Evolutionary conservation across 2,888 invertebrate species (phyloP).

Genomic region (Sicus ferrugineus): DNA sequence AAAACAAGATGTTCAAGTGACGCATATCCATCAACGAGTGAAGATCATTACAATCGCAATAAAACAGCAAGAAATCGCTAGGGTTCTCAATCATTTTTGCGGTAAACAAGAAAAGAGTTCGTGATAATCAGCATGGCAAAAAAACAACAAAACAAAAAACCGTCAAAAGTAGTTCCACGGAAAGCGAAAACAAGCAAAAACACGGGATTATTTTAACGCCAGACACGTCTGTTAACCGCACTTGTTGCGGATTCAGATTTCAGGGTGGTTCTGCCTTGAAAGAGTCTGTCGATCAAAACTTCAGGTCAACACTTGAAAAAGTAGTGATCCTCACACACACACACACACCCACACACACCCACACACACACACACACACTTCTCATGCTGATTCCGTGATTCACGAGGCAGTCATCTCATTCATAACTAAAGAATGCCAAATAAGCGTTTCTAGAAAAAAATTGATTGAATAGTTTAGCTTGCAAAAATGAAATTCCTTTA

Average conservation of each 20-base stretch:
- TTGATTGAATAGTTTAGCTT: too few relatives aligned
- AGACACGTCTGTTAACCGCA: not conserved
- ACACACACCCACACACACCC: too few relatives aligned
- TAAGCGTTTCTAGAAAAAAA: too few relatives aligned
- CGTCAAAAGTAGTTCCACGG: not conserved
- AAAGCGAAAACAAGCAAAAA: not conserved
- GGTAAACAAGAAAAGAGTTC: not conserved
- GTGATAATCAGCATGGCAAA: not conserved
- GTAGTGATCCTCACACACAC: not conserved
- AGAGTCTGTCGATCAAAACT: not conserved
- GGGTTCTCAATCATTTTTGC: not conserved
- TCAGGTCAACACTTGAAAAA: not conserved
- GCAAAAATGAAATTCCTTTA: too few relatives aligned
- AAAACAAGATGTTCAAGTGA: conserved; percentile 18
- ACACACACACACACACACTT: too few relatives aligned
- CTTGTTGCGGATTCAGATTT: not conserved
- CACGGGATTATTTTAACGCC: not conserved
- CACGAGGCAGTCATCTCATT: not conserved
- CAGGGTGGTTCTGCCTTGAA: not conserved
- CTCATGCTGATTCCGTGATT: not conserved
- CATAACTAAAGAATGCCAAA: not conserved
- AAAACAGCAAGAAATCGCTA: not conserved
- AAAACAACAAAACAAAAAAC: not conserved
- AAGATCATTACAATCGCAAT: conserved; percentile 16
- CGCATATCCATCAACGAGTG: conserved; percentile 21